phyloP scores from a whole-genome alignment of 2,888 invertebrate genomes.

The Cynaeus angustus region DNA sequence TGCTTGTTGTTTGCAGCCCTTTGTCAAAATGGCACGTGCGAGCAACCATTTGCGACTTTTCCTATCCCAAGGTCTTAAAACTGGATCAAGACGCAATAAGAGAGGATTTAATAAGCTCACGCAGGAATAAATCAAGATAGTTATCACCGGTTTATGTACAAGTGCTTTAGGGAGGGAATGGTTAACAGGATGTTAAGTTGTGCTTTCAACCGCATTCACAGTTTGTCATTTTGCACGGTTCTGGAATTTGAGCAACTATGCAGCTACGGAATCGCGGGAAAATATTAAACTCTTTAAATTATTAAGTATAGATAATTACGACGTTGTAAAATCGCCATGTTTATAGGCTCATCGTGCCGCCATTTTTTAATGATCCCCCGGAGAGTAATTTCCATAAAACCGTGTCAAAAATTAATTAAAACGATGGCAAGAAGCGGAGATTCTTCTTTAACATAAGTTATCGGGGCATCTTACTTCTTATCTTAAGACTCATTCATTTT shows the following conservation, averaged over 20 bases:
- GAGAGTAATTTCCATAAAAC: conserved; percentile 26
- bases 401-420: conserved; percentile 43
- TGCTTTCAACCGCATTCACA: too few species aligned
- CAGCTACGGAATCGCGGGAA: too few species aligned
- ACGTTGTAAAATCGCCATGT: neutral
- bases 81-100: conserved; percentile 38
- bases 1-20: conserved; percentile 31
- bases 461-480: conserved; percentile 39
- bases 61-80: conserved; percentile 18
- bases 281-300: too few species aligned
- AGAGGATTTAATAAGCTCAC: conserved; percentile 18
- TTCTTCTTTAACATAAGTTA: conserved; percentile 24
- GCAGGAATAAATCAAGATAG: conserved; percentile 25
- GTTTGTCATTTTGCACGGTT: too few species aligned
- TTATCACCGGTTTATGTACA: conserved; percentile 1
- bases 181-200: too few species aligned
- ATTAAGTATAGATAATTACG: too few species aligned
- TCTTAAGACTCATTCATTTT: conserved; percentile 40
- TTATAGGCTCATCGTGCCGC: neutral
- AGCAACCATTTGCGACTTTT: conserved; percentile 12
- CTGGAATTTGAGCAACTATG: too few species aligned
- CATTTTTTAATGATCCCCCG: conserved; percentile 6
- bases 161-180: neutral
- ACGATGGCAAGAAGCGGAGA: conserved; percentile 25
- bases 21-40: conserved; percentile 34